Evolutionary conservation across 2,888 invertebrate genomes (phyloP).

Genomic region (Latrodectus hesperus): DNA sequence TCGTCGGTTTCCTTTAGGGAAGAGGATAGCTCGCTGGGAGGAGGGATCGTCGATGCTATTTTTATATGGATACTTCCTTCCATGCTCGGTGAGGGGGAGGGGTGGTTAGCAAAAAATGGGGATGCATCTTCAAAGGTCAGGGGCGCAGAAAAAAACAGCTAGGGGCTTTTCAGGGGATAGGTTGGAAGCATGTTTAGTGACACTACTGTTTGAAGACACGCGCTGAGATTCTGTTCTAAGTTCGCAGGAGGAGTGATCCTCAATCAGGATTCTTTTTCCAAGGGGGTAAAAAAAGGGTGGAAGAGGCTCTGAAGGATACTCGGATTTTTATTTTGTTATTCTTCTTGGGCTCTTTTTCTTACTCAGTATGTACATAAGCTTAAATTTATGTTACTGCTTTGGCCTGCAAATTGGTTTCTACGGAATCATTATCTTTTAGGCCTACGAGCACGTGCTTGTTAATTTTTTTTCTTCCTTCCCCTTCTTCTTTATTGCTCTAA

Average conservation of each 20-base stretch:
- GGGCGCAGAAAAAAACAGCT: slow-evolving; percentile 45
- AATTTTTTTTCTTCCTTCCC: slow-evolving; percentile 43
- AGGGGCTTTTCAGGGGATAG: slow-evolving; percentile 43
- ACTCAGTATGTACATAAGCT: slow-evolving; percentile 45
- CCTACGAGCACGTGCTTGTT: slow-evolving; percentile 39
- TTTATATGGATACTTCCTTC: slow-evolving; percentile 43
- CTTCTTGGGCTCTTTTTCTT: slow-evolving; percentile 15
- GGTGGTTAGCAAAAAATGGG: background rate
- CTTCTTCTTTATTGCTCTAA: slow-evolving; percentile 42
- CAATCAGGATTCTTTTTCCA: slow-evolving; percentile 38
- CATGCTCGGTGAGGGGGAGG: slow-evolving; percentile 1
- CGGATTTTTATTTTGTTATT: slow-evolving; percentile 4
- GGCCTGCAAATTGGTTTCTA: slow-evolving; percentile 58
- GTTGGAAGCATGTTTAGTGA: slow-evolving; percentile 41
- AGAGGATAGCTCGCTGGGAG: slow-evolving; percentile 31
- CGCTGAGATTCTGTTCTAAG: slow-evolving; percentile 30
- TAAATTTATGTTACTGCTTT: slow-evolving; percentile 54
- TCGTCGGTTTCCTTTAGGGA: slow-evolving; percentile 35
- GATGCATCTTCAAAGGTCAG: slow-evolving; percentile 50
- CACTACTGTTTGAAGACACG: slow-evolving; percentile 45
- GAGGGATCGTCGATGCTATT: slow-evolving; percentile 24
- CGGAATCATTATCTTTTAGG: slow-evolving; percentile 11
- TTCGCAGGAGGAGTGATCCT: slow-evolving; percentile 31
- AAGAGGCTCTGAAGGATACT: background rate
- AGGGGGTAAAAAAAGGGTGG: background rate